Conservation (phyloP, 2,797 vertebrate genomes). For the Pipistrellus pipistrellus region DNA sequence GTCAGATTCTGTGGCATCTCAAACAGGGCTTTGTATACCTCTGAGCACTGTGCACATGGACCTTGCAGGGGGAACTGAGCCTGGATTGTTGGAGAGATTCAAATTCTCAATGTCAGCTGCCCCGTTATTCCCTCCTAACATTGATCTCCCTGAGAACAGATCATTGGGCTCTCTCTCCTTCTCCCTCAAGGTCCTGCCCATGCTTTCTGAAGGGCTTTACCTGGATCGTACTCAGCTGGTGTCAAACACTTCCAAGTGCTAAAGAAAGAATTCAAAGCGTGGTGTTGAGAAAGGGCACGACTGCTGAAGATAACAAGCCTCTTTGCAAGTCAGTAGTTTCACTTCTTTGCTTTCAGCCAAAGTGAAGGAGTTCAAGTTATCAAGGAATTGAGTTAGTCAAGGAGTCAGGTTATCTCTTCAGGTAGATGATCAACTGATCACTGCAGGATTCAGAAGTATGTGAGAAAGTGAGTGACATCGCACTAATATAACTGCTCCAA, state of each 20-base stretch:
- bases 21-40: neutral
- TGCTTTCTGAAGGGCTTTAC: neutral
- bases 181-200: neutral
- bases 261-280: neutral
- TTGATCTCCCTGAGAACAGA: constrained; percentile 56
- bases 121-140: neutral
- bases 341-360: constrained; percentile 26
- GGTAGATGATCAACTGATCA: neutral
- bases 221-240: neutral
- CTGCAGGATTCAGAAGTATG: neutral
- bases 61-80: neutral
- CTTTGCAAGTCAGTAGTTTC: neutral
- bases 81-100: constrained; percentile 7
- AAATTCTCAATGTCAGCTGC: neutral
- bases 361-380: neutral
- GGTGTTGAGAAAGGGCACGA: neutral
- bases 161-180: neutral
- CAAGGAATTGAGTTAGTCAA: neutral
- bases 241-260: neutral
- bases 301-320: neutral
- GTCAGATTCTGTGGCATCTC: neutral
- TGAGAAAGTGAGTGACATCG: neutral
- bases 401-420: neutral
- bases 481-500: neutral
- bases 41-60: neutral